These are phyloP conservation scores for Corythaeola cristata DNA, from an alignment of 2,113 vertebrate genomes.

Conservation along the genomic window DNA sequence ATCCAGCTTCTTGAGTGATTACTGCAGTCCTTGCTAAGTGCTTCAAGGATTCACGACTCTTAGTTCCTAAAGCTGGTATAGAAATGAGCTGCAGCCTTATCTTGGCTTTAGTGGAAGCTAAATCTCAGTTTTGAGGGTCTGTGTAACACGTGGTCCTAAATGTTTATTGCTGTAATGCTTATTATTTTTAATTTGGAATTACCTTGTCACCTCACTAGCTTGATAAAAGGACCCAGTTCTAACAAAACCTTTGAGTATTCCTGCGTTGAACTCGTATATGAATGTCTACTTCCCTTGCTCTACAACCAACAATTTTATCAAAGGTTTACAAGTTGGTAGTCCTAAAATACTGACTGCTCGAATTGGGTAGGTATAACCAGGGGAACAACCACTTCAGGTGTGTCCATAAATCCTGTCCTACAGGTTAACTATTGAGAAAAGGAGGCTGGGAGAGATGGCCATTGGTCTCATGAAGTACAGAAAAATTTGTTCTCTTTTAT, in stretches of 20 bases:
- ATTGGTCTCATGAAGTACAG: neutral
- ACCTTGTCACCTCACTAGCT: too few species aligned
- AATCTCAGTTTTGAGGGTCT: neutral
- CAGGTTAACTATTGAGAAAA: neutral
- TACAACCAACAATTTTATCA: neutral
- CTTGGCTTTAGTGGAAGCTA: neutral
- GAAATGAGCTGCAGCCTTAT: neutral
- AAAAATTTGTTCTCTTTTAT: neutral
- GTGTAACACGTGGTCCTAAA: neutral
- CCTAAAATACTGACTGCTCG: neutral
- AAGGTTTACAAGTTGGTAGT: too few species aligned
- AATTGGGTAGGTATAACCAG: neutral
- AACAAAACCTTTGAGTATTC: neutral
- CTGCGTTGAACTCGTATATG: neutral
- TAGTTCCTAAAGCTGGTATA: neutral
- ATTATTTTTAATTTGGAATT: neutral
- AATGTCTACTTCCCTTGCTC: neutral
- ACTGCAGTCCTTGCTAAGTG: neutral
- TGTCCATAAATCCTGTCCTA: neutral
- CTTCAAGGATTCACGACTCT: neutral
- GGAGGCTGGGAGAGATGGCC: neutral
- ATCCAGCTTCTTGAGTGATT: neutral
- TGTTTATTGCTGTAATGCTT: neutral
- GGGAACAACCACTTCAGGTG: neutral
- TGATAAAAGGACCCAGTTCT: neutral